Percentiles rank a stretch among this genome's conserved stretches.
These are phyloP conservation scores for Euzetes globulus DNA, from an alignment of 2,888 invertebrate genomes.

Conservation along the genomic window DNA sequence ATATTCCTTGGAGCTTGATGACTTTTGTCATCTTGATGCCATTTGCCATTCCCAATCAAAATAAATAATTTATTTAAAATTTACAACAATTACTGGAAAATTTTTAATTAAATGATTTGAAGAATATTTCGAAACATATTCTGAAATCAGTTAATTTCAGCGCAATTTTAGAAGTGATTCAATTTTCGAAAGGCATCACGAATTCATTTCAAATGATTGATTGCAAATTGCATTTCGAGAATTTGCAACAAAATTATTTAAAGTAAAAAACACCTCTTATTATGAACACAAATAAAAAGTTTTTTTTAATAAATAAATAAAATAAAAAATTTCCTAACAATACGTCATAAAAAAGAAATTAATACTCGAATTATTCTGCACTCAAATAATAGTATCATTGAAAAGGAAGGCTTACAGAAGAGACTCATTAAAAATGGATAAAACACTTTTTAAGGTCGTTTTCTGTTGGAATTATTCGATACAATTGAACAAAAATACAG, in stretches of 20 bases:
- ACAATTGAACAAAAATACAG: too few species aligned
- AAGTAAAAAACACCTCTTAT: neutral
- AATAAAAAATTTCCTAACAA: neutral
- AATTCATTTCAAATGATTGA: neutral
- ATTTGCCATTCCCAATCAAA: too few species aligned
- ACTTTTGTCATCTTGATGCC: too few species aligned
- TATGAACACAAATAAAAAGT: neutral
- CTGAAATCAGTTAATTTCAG: too few species aligned
- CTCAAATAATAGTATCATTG: neutral
- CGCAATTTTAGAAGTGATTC: too few species aligned
- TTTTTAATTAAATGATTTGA: too few species aligned
- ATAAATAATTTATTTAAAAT: too few species aligned
- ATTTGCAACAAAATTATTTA: neutral
- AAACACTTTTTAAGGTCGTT: too few species aligned
- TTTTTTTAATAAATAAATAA: neutral
- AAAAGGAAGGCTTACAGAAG: neutral
- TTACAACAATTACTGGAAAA: too few species aligned
- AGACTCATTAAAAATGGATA: neutral
- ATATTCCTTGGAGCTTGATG: too few species aligned
- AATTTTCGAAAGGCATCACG: neutral
- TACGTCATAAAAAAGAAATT: slow-evolving; percentile 1
- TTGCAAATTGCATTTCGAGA: neutral
- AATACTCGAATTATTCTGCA: neutral
- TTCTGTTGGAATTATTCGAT: too few species aligned
- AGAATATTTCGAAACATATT: too few species aligned